Conservation (phyloP, 2,888 invertebrate species). For the Coenonympha glycerion region DNA sequence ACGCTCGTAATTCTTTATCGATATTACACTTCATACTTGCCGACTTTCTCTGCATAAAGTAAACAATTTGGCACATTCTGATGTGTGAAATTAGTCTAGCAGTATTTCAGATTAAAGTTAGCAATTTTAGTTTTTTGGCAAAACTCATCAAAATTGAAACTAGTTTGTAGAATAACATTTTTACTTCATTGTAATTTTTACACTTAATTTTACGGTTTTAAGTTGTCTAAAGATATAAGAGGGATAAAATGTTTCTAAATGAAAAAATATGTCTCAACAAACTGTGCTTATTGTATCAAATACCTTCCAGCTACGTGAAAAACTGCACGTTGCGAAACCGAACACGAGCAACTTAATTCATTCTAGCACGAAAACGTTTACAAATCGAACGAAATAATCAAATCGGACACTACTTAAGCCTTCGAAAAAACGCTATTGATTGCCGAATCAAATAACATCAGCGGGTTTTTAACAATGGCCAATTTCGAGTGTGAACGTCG, state of each 20-base stretch:
- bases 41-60: slow-evolving; percentile 36
- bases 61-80: slow-evolving; percentile 30
- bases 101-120: slow-evolving; percentile 21
- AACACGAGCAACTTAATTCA: background rate
- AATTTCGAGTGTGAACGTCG: slow-evolving; percentile 45
- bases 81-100: slow-evolving; percentile 36
- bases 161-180: background rate
- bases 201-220: too few relatives aligned
- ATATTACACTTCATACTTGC: slow-evolving; percentile 11
- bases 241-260: too few relatives aligned
- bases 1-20: slow-evolving; percentile 39
- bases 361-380: background rate
- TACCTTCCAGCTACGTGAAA: too few relatives aligned
- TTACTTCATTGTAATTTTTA: background rate
- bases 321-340: background rate
- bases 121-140: background rate
- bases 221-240: too few relatives aligned
- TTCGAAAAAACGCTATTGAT: slow-evolving; percentile 17
- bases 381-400: slow-evolving; percentile 14
- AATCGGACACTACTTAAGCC: slow-evolving; percentile 10
- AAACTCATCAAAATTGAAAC: background rate
- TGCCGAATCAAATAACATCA: slow-evolving; percentile 21
- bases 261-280: too few relatives aligned
- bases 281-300: too few relatives aligned
- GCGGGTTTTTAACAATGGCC: slow-evolving; percentile 48